Base-by-base conservation (phyloP, 2,113 vertebrate genomes). In the Syngnathoides biaculeatus region DNA sequence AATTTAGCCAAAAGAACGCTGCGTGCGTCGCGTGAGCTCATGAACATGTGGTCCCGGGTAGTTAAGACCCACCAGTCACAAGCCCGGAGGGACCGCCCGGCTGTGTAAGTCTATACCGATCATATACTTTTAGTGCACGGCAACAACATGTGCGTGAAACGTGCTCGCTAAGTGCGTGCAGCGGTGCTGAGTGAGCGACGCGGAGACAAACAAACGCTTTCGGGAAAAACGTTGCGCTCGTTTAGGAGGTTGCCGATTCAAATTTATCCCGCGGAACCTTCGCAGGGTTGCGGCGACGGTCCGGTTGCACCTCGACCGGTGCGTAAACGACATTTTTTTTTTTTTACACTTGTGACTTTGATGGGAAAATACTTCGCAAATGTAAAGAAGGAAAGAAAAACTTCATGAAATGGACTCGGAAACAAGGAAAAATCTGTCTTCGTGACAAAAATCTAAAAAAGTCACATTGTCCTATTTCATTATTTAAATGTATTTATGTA, bases 1-100 rank as follows among this genome's bases (percentile, higher is more conserved):
- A 62, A 67, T 88, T 84, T 80, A 81, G 76, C 70, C 57, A 57
- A 62, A 62, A 74, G 69, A 80, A 84, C 60, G 52, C 45, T 62
- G 17, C 64, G 74, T 69, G 69, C 81, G 81, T 70, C 74, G 58
- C 47, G 79, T 83, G 79, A 89, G 83, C 81, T 88, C 89, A 91
- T 80, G 76, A 82, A 87, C 83, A 87, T 83, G 71, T 79, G 83
- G 74, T 61, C 22, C 48, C 24, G 52, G 76, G 72, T 65, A 73
- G 75, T 78, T 75, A 80, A 79, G 60, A 69, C 71, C 55, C 67
- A 42, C 48, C 48, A 75, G 79, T 68, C 50, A 27, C 30, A 66
- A 74, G 75, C 64, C 74, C 71, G 75, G 52, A 48, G 79, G 81
- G 74, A 84, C 69, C 35, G 38, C 67, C 70, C n/a, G 64, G 65